Evolutionary conservation across 2,888 invertebrate genomes (phyloP), one percentile per base, ranked within the genome.

Genomic region (Chrysopilus asiliformis): DNA sequence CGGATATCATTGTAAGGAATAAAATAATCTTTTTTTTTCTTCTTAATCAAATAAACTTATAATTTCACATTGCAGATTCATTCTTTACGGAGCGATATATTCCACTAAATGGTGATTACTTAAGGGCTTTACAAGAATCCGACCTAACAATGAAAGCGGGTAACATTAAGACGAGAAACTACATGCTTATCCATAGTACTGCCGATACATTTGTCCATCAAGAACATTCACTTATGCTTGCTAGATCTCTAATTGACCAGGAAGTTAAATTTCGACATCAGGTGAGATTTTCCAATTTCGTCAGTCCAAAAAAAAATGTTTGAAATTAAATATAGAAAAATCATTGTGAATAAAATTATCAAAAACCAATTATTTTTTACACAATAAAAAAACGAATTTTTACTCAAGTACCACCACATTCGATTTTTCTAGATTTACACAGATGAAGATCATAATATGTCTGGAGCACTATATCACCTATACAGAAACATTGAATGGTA

Each of bases 1-100:
- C 65, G 65, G 73, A 41, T 81, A 78, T 50, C 82, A 86, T 52
- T 84, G 79, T 79, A 48, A 68, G 72, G 29, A 14, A 13, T 7
- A 24, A 24, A 13, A 24, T 16, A 24, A 20, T n/a, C n/a, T n/a
- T n/a, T n/a, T n/a, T n/a, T n/a, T n/a, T n/a, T n/a, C n/a, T n/a
- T n/a, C n/a, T 24, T 7, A 16, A 31, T 31, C 17, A 5, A 18
- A 32, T 19, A 5, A 17, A 7, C 2, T 33, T 22, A 2, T 22
- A 6, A 5, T 34, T 31, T 33, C n/a, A n/a, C 14, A 31, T 35
- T 37, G 26, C 57, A 86, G 85, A 84, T 64, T 84, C 93, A 4
- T 85, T 79, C 50, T 93, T 86, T 66, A 82, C 90, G 41, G 93
- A 94, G 66, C 73, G 89, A 25, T 89, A 86, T 63, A 76, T 87